Conservation (phyloP, 2,113 vertebrate genomes). For the Sus scrofa region T2T-Sscrofa CM000827.6:33589001-33589500, state of each 20-base stretch:
- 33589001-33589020: no score
- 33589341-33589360: not conserved
- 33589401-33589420: not conserved
- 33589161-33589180: not conserved
- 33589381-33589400: fast-evolving
- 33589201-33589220: fast-evolving
- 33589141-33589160: not conserved
- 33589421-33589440: not conserved
- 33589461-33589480: not conserved
- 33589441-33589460: not conserved
- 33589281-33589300: not conserved
- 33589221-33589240: not conserved
- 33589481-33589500: not conserved
- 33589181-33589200: not conserved
- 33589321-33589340: not conserved
- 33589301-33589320: not conserved
- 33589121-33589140: not conserved
- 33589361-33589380: not conserved
- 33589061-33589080: not conserved
- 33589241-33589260: not conserved
- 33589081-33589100: not conserved
- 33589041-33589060: not conserved
- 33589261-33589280: fast-evolving
- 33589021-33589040: not conserved
- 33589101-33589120: not conserved